Evolutionary conservation across 2,888 invertebrate genomes (phyloP).

Genomic region (Deilephila porcellus): DNA sequence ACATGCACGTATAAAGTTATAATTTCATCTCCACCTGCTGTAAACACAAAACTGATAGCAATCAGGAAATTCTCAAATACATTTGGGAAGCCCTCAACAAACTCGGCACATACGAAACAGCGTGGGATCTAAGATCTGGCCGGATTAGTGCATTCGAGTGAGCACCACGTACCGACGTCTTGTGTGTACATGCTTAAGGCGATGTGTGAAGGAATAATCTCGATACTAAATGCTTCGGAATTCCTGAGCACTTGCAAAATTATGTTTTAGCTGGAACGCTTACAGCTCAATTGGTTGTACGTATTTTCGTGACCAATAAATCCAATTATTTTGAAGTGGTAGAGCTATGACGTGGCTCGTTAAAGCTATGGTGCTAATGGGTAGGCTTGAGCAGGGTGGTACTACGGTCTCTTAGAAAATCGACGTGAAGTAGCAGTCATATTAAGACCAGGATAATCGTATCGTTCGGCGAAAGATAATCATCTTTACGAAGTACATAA

Average conservation of each 20-base stretch:
- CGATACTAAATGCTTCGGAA: constrained; percentile 1
- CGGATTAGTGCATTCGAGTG: constrained; percentile 14
- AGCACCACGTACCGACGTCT: background rate
- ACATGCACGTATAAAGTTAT: too few species aligned
- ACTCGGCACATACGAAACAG: background rate
- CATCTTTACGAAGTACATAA: too few species aligned
- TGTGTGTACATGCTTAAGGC: background rate
- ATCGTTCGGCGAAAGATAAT: too few species aligned
- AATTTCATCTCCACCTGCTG: background rate
- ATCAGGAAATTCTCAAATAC: background rate
- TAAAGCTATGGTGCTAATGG: too few species aligned
- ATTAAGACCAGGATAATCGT: too few species aligned
- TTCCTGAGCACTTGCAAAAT: background rate
- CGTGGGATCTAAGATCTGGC: constrained; percentile 5
- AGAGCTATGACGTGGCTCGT: too few species aligned
- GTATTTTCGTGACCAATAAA: too few species aligned
- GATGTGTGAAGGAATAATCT: constrained; percentile 7
- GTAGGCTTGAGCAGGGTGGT: too few species aligned
- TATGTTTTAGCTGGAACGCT: background rate
- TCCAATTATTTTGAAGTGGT: too few species aligned
- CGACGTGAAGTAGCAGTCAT: too few species aligned
- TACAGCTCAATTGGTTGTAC: too few species aligned
- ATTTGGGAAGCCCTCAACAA: background rate
- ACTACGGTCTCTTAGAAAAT: too few species aligned
- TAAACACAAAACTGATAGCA: background rate